These are phyloP conservation scores for Trissolcus brochymenae DNA, from an alignment of 2,888 invertebrate species.

Conservation along the genomic window DNA sequence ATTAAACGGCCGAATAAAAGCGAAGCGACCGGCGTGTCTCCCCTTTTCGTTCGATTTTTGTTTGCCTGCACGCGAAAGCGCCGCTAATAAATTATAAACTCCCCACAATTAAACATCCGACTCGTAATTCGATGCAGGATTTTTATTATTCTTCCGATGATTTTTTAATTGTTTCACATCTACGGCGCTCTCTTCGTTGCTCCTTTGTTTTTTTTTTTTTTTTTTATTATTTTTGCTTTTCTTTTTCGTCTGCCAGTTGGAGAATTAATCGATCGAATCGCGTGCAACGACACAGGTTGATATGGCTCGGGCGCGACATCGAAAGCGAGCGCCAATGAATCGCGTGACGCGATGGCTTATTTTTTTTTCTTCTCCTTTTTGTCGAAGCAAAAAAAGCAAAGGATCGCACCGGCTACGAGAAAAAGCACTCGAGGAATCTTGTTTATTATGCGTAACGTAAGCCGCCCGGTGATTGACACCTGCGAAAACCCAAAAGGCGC, in stretches of 20 bases:
- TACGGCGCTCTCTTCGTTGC: neutral
- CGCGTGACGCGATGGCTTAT: constrained; percentile 58
- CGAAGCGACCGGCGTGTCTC: constrained; percentile 54
- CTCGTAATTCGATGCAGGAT: constrained; percentile 35
- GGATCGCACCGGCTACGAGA: constrained; percentile 50
- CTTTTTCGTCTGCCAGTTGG: constrained; percentile 14
- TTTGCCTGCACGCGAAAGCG: constrained; percentile 41
- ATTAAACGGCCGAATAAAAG: constrained; percentile 59
- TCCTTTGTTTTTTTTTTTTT: no score
- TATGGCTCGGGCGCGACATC: constrained; percentile 54
- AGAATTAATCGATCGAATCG: constrained; percentile 52
- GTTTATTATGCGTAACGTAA: constrained; percentile 63
- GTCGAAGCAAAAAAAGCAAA: constrained; percentile 40
- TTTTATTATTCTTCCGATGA: no score
- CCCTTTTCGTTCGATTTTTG: constrained; percentile 37
- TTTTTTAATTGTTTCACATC: no score
- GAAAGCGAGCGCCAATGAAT: constrained; percentile 58
- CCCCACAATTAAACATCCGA: constrained; percentile 43
- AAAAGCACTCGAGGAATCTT: constrained; percentile 62
- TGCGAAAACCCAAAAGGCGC: constrained; percentile 22
- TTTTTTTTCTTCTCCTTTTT: constrained; percentile 1
- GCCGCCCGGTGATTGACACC: constrained; percentile 62
- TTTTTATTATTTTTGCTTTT: neutral
- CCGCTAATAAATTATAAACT: constrained; percentile 54
- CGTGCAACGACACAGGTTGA: constrained; percentile 52